phyloP scores from a whole-genome alignment of 35 echinoderm and acorn worm genomes.

The Chiridota heheva region DNA sequence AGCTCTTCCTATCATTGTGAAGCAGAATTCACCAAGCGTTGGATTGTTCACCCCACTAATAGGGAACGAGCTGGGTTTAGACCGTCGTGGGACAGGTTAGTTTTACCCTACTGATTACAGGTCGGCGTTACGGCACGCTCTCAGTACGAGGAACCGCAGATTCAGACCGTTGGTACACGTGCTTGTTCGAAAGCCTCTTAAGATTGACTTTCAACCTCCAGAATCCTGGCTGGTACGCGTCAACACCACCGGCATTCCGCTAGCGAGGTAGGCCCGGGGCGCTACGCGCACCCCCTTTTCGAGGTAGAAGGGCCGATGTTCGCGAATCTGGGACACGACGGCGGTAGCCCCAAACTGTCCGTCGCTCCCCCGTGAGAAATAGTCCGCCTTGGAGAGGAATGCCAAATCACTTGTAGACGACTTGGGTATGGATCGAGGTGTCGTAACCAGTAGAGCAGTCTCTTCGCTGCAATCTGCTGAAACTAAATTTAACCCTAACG shows the following conservation, averaged over 20 bases:
- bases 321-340: too few relatives aligned
- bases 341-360: too few relatives aligned
- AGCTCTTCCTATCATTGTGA: slow-evolving; percentile 96
- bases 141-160: slow-evolving; percentile 82
- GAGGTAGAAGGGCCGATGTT: too few relatives aligned
- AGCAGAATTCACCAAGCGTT: slow-evolving; percentile 94
- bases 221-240: slow-evolving; percentile 39
- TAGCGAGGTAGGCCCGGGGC: too few relatives aligned
- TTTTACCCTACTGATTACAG: slow-evolving; percentile 91
- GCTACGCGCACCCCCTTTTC: too few relatives aligned
- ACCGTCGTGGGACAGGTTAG: slow-evolving; percentile 98
- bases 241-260: too few relatives aligned
- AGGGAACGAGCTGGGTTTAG: slow-evolving; percentile 91
- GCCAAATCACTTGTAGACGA: slow-evolving; percentile 89
- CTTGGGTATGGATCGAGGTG: slow-evolving; percentile 82
- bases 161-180: slow-evolving; percentile 73
- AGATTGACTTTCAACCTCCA: slow-evolving; percentile 72
- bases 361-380: not conserved
- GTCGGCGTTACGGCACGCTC: slow-evolving; percentile 45
- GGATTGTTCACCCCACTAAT: slow-evolving; percentile 98
- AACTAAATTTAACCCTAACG: too few relatives aligned
- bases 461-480: slow-evolving; percentile 84
- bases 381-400: slow-evolving; percentile 20
- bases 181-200: slow-evolving; percentile 69
- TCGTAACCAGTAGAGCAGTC: slow-evolving; percentile 76